These are phyloP conservation scores for Chironomus tepperi DNA, from an alignment of 1,140 invertebrate species.

Conservation along the genomic window DNA sequence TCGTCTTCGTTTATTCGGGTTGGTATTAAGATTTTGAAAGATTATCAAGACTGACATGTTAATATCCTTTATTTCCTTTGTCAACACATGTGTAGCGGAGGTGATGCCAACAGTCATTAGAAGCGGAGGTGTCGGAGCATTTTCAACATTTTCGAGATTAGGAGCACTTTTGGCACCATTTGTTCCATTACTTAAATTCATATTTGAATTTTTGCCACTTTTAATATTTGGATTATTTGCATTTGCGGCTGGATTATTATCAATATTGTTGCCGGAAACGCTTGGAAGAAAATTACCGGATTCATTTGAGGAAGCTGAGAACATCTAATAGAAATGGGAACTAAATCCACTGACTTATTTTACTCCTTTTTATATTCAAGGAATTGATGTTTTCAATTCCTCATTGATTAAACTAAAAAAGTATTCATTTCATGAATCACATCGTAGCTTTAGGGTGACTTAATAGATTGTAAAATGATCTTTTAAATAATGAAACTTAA, in stretches of 20 bases:
- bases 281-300: constrained; percentile 56
- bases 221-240: constrained; percentile 55
- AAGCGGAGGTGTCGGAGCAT: constrained; percentile 48
- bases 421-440: too few species aligned
- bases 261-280: constrained; percentile 60
- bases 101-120: constrained; percentile 49
- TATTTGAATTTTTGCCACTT: constrained; percentile 43
- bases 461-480: too few species aligned
- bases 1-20: constrained; percentile 49
- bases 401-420: too few species aligned
- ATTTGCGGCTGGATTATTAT: constrained; percentile 47
- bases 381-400: too few species aligned
- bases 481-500: too few species aligned
- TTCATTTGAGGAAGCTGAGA: constrained; percentile 58
- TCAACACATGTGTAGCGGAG: constrained; percentile 39
- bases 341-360: too few species aligned
- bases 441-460: too few species aligned
- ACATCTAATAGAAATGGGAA: constrained; percentile 35
- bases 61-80: neutral
- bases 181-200: constrained; percentile 36
- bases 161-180: constrained; percentile 55
- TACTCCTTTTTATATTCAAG: too few species aligned
- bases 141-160: constrained; percentile 49
- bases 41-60: neutral
- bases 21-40: neutral